These are phyloP conservation scores for Hormaphis cornu DNA, from an alignment of 1,140 invertebrate species.

Conservation along the genomic window DNA sequence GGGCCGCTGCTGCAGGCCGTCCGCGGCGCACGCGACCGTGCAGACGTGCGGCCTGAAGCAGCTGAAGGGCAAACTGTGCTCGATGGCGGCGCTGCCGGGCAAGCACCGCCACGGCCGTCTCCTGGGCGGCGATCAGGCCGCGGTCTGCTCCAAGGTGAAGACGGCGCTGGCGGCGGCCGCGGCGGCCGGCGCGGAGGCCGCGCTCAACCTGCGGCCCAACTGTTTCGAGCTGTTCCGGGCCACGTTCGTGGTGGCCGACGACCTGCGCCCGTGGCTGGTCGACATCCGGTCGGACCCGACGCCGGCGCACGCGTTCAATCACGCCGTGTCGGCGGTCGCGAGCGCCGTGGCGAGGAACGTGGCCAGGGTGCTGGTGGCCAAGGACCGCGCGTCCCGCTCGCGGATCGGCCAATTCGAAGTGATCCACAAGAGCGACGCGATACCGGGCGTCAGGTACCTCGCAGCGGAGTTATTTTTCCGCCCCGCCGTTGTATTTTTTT, in stretches of 20 bases:
- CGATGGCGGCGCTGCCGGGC: neutral
- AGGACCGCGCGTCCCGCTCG: neutral
- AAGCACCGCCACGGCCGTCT: neutral
- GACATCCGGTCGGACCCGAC: slow-evolving; percentile 1
- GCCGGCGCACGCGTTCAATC: neutral
- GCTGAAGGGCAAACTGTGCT: neutral
- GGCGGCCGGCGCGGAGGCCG: no score
- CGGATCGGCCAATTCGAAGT: neutral
- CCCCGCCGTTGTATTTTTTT: no score
- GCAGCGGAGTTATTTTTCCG: no score
- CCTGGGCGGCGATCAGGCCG: neutral
- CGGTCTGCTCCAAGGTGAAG: no score
- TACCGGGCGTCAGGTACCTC: no score
- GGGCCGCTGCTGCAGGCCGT: no score
- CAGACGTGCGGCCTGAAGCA: neutral
- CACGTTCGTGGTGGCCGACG: neutral
- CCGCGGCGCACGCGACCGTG: neutral
- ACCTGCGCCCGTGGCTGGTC: neutral
- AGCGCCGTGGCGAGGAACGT: neutral
- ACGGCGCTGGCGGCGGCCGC: neutral
- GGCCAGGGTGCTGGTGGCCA: neutral
- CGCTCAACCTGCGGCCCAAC: neutral
- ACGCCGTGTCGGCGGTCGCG: neutral
- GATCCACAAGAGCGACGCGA: neutral
- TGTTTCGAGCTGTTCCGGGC: neutral